A percentile compares a stretch with the other conserved stretches of the same genome.
Evolutionary conservation across 2,113 vertebrate genomes (phyloP).

Genomic region (Bombycilla garrulus): DNA sequence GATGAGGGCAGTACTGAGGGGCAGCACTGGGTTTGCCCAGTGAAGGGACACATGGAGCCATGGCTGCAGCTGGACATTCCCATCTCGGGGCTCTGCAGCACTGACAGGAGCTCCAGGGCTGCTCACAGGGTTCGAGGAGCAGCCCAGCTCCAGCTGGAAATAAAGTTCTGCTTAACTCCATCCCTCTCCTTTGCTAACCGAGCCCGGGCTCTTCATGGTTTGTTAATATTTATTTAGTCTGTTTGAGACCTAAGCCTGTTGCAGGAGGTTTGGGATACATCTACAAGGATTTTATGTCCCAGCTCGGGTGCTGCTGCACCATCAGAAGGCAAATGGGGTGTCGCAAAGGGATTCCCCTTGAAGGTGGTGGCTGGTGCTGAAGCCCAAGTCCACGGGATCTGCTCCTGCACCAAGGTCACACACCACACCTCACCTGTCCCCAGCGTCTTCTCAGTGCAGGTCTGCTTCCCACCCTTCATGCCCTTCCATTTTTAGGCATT

Average conservation of each 20-base stretch:
- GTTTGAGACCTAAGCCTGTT: not conserved
- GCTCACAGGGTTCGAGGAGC: not conserved
- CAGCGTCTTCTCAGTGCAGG: fast-evolving
- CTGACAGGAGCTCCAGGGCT: not conserved
- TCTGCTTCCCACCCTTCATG: not conserved
- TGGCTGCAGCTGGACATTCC: not conserved
- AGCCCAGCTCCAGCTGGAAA: not conserved
- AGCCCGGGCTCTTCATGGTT: not conserved
- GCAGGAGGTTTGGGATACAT: not conserved
- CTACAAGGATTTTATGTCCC: not conserved
- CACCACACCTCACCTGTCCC: not conserved
- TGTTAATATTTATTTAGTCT: slow-evolving; percentile 53
- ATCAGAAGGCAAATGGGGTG: not conserved
- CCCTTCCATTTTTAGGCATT: not conserved
- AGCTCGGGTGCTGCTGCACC: not conserved
- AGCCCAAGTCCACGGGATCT: not conserved
- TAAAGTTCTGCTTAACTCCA: not conserved
- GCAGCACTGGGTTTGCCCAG: not conserved
- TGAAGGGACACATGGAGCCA: fast-evolving
- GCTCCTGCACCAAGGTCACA: not conserved
- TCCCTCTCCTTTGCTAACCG: not conserved
- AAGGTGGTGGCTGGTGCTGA: not conserved
- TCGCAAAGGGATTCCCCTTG: not conserved
- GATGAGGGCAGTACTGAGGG: not conserved
- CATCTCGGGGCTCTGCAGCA: not conserved